Percentiles rank a stretch among this genome's conserved stretches.
These are phyloP conservation scores for Psilanteris sp. DNA, from an alignment of 1,140 invertebrate genomes.

Conservation along the genomic window DNA sequence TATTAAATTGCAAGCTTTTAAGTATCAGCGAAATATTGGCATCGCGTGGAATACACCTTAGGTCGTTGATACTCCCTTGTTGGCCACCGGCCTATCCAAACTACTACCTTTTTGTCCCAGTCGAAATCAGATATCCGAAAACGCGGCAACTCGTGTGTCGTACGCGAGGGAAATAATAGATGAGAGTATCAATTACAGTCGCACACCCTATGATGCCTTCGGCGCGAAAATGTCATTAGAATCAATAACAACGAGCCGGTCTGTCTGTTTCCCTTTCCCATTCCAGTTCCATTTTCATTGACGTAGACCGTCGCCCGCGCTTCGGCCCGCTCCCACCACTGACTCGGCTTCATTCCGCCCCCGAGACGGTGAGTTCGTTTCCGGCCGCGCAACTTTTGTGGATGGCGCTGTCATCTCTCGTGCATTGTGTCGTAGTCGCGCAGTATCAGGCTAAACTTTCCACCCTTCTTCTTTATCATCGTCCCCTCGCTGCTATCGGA, in stretches of 20 bases:
- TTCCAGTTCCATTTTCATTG: conserved; percentile 58
- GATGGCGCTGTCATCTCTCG: conserved; percentile 65
- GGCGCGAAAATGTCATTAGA: conserved; percentile 75
- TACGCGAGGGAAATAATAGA: conserved; percentile 56
- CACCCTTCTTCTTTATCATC: conserved; percentile 63
- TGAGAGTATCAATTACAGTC: conserved; percentile 71
- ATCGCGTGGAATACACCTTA: background rate
- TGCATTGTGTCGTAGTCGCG: conserved; percentile 62
- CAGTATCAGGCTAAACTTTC: conserved; percentile 67
- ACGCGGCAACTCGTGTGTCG: conserved; percentile 43
- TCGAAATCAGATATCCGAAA: conserved; percentile 58
- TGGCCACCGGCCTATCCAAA: background rate
- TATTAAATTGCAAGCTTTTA: no score
- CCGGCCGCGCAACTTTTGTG: conserved; percentile 66
- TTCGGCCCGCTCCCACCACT: background rate
- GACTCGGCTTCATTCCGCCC: conserved; percentile 64
- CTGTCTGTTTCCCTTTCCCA: conserved; percentile 48
- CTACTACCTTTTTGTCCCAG: conserved; percentile 17
- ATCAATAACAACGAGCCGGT: conserved; percentile 69
- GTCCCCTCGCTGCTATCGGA: conserved; percentile 60
- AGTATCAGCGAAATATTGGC: no score
- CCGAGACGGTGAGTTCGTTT: conserved; percentile 60
- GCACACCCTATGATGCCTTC: conserved; percentile 62
- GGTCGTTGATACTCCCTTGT: background rate
- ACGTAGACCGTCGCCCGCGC: conserved; percentile 22